A percentile compares a stretch with the other conserved stretches of the same genome.
These are phyloP conservation scores for Bedellia somnulentella DNA, from an alignment of 2,888 invertebrate species.

Conservation along the genomic window DNA sequence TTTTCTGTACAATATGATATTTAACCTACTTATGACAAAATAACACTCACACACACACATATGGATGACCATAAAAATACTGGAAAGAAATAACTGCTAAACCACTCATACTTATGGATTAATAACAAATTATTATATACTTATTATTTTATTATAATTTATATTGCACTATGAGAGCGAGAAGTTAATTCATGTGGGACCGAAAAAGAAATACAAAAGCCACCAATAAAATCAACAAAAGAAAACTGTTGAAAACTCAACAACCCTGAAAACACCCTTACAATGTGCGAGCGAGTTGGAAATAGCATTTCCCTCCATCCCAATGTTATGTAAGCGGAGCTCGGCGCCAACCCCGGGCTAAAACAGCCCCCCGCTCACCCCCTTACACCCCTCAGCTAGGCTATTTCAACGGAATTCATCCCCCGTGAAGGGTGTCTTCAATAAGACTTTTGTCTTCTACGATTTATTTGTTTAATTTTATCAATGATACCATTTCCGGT, in stretches of 20 bases:
- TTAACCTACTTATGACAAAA: no score
- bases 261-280: conserved; percentile 16
- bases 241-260: conserved; percentile 20
- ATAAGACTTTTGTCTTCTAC: neutral
- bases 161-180: no score
- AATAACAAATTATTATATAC: no score
- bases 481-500: neutral
- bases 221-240: no score
- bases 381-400: conserved; percentile 16
- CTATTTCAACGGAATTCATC: conserved; percentile 23
- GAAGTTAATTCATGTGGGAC: no score
- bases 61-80: no score
- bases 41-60: no score
- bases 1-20: no score
- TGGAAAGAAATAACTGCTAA: no score
- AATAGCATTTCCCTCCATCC: conserved; percentile 50
- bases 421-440: conserved; percentile 12
- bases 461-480: neutral
- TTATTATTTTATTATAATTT: no score
- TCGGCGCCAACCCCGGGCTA: conserved; percentile 2
- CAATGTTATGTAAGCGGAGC: conserved; percentile 43
- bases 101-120: no score
- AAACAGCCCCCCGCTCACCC: conserved; percentile 3
- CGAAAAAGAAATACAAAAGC: no score
- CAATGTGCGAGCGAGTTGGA: conserved; percentile 34